Conservation (phyloP, 2,113 vertebrate species). For the Lipotes vexillifer region DNA sequence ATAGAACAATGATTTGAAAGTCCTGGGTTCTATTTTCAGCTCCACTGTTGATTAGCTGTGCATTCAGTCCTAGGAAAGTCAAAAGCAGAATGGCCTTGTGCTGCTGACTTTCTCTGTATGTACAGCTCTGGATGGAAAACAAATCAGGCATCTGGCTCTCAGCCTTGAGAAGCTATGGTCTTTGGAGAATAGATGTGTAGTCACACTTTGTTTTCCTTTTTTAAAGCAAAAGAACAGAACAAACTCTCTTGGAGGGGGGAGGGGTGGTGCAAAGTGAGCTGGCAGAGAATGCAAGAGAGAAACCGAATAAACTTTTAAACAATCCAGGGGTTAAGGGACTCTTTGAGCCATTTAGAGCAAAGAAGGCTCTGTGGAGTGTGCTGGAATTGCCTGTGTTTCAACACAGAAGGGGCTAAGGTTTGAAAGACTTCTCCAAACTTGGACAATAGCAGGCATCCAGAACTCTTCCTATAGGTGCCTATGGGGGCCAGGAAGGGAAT, state of each 20-base stretch:
- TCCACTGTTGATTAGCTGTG: constrained; percentile 49
- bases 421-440: constrained; percentile 30
- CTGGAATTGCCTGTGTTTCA: background rate
- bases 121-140: constrained; percentile 51
- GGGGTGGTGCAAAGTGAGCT: background rate
- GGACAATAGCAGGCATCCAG: background rate
- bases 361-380: background rate
- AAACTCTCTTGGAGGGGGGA: background rate
- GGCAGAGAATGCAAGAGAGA: constrained; percentile 9
- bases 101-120: background rate
- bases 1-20: constrained; percentile 74
- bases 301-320: constrained; percentile 38
- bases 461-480: background rate
- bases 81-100: constrained; percentile 44
- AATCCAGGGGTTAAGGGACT: constrained; percentile 17
- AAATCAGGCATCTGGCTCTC: constrained; percentile 57
- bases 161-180: constrained; percentile 38
- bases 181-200: constrained; percentile 60
- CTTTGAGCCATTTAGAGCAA: constrained; percentile 37
- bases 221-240: constrained; percentile 50
- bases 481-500: background rate
- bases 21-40: constrained; percentile 71
- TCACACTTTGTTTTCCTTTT: constrained; percentile 53
- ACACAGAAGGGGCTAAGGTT: background rate
- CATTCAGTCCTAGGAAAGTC: constrained; percentile 58